phyloP scores from a whole-genome alignment of 2,888 invertebrate genomes.

The Eretmocerus hayati region DNA sequence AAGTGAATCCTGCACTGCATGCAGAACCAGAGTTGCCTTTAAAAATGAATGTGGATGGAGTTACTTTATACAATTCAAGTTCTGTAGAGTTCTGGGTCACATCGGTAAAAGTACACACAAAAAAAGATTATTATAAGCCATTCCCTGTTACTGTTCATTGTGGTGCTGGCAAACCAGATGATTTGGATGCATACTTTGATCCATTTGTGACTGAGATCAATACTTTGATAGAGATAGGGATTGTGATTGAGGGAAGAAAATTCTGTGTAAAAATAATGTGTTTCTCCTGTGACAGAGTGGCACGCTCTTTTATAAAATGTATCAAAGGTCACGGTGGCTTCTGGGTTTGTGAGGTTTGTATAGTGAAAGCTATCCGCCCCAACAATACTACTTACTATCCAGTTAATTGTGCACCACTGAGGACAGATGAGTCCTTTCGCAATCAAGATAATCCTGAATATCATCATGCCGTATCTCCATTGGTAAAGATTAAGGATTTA shows the following conservation, averaged over 20 bases:
- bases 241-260: constrained; percentile 5
- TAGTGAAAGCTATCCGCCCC: too few relatives aligned
- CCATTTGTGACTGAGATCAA: neutral
- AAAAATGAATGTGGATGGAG: constrained; percentile 19
- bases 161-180: neutral
- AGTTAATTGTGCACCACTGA: too few relatives aligned
- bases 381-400: too few relatives aligned
- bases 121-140: constrained; percentile 21
- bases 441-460: too few relatives aligned
- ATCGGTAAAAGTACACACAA: constrained; percentile 15
- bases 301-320: constrained; percentile 16
- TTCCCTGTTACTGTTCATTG: constrained; percentile 5
- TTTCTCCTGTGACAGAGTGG: constrained; percentile 15
- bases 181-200: neutral
- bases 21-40: neutral
- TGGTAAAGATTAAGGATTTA: too few relatives aligned
- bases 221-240: constrained; percentile 2
- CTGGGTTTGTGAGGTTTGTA: constrained; percentile 19
- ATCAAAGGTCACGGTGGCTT: constrained; percentile 15
- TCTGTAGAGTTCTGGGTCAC: constrained; percentile 22
- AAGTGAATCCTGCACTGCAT: neutral
- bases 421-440: too few relatives aligned
- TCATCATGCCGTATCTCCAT: too few relatives aligned
- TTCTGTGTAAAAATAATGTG: constrained; percentile 6
- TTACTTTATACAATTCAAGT: constrained; percentile 20